These are phyloP conservation scores for Lagopus leucura DNA, from an alignment of 2,113 vertebrate genomes.

Conservation along the genomic window DNA sequence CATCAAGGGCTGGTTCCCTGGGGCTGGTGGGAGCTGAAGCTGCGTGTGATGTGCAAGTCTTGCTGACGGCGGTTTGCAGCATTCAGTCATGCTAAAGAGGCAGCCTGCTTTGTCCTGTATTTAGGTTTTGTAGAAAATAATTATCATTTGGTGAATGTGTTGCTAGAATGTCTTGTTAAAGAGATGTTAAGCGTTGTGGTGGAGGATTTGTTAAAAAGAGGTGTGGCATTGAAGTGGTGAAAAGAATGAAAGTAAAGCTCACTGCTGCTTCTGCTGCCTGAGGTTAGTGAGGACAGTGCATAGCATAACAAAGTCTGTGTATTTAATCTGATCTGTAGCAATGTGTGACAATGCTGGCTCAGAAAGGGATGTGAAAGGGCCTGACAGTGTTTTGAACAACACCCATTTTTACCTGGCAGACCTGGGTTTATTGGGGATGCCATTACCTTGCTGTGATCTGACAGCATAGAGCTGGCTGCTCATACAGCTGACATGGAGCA, in stretches of 20 bases:
- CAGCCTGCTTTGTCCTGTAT: neutral
- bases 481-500: neutral
- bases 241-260: neutral
- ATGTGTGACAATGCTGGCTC: neutral
- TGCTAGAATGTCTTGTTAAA: neutral
- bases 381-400: neutral
- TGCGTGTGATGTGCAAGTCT: neutral
- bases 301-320: neutral
- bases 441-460: slow-evolving; percentile 37
- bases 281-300: neutral
- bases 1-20: neutral
- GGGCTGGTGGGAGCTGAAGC: neutral
- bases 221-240: neutral
- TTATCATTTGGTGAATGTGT: neutral
- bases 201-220: neutral
- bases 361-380: neutral
- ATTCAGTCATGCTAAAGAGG: neutral
- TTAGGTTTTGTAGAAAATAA: neutral
- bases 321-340: neutral
- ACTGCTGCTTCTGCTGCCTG: neutral
- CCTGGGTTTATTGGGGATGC: neutral
- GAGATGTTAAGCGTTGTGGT: neutral
- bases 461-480: neutral
- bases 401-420: slow-evolving; percentile 20
- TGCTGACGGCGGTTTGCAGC: neutral